A percentile compares a stretch with the other conserved stretches of the same genome.
Evolutionary conservation across 2,113 vertebrate species (phyloP).

Genomic region (Crocuta crocuta): DNA sequence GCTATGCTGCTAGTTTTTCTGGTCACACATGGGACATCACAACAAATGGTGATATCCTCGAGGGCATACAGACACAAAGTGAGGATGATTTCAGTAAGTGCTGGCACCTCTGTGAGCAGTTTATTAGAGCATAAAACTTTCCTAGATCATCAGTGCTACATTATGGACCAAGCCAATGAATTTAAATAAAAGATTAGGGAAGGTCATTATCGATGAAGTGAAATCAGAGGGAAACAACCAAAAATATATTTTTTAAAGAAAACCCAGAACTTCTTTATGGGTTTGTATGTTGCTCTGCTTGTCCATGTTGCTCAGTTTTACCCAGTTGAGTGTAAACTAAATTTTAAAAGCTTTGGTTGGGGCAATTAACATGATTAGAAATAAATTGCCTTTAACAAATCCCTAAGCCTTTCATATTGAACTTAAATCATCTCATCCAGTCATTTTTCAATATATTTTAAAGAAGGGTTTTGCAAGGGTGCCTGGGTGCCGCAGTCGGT

Average conservation of each 20-base stretch:
- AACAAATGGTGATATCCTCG: neutral
- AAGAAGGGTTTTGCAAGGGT: neutral
- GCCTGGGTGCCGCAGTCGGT: no score
- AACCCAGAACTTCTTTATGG: neutral
- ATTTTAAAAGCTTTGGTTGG: constrained; percentile 43
- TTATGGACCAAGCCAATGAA: constrained; percentile 31
- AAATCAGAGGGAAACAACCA: neutral
- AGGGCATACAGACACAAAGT: neutral
- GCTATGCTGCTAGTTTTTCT: constrained; percentile 1
- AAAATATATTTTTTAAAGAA: constrained; percentile 1
- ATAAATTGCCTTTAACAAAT: constrained; percentile 21
- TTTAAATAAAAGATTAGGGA: constrained; percentile 56
- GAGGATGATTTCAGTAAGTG: neutral
- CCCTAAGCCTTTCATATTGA: constrained; percentile 3
- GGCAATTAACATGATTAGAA: constrained; percentile 34
- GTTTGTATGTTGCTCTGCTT: neutral
- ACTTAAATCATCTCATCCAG: neutral
- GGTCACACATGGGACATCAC: neutral
- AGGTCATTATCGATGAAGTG: constrained; percentile 35
- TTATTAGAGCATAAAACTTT: constrained; percentile 65
- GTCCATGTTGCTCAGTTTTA: neutral
- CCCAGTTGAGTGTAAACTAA: neutral
- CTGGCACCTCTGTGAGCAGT: neutral
- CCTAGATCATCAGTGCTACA: neutral
- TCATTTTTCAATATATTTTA: constrained; percentile 36